Evolutionary conservation across 1,140 invertebrate genomes (phyloP).

Genomic region (Leptopilina boulardi): DNA sequence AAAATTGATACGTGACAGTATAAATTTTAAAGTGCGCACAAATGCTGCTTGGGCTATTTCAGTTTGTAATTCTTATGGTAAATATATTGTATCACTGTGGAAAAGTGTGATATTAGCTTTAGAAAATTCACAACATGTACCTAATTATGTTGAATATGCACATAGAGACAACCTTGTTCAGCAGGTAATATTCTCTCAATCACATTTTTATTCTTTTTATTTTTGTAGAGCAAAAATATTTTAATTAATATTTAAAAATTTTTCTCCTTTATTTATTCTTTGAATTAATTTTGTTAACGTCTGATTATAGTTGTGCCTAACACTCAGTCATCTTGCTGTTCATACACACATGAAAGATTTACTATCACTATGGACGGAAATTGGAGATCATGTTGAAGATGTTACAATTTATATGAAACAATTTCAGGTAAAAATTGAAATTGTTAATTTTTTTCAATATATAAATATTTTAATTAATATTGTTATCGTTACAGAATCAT

Average conservation of each 20-base stretch:
- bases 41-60: conserved; percentile 87
- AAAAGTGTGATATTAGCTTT: conserved; percentile 81
- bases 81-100: conserved; percentile 81
- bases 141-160: conserved; percentile 87
- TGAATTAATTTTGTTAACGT: conserved; percentile 31
- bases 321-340: conserved; percentile 67
- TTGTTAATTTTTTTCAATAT: neutral
- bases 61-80: conserved; percentile 79
- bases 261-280: conserved; percentile 24
- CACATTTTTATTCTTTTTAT: too few species aligned
- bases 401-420: conserved; percentile 66
- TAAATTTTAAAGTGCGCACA: conserved; percentile 86
- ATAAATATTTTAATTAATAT: conserved; percentile 36
- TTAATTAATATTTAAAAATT: conserved; percentile 34
- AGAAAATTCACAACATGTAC: conserved; percentile 84
- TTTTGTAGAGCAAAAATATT: too few species aligned
- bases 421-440: conserved; percentile 64
- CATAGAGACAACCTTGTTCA: conserved; percentile 86
- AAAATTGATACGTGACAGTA: conserved; percentile 76
- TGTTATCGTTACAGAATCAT: conserved; percentile 63
- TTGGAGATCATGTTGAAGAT: conserved; percentile 68
- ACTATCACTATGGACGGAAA: conserved; percentile 66
- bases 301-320: conserved; percentile 69
- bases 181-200: conserved; percentile 74
- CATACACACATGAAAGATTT: conserved; percentile 65